phyloP scores from a whole-genome alignment of 30 jellyfish, hydroid and myxozoan species.

The Rhopilema esculentum region DNA sequence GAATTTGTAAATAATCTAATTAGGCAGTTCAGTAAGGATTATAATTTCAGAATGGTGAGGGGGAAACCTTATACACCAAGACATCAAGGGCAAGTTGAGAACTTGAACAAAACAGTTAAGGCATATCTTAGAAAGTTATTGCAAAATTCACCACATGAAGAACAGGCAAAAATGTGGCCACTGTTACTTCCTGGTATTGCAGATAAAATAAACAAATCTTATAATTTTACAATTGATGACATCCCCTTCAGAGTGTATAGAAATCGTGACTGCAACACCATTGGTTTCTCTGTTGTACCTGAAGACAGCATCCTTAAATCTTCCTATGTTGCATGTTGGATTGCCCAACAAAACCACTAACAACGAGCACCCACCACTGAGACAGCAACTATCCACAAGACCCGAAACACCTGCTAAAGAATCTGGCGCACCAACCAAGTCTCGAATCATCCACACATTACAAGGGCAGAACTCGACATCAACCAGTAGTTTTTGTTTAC shows the following conservation, averaged over 20 bases:
- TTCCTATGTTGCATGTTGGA: neutral
- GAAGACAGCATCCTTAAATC: neutral
- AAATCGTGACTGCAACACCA: neutral
- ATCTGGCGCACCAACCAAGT: no score
- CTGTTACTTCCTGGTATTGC: constrained; percentile 22
- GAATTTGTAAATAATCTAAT: constrained; percentile 19
- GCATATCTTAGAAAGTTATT: neutral
- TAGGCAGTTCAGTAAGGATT: neutral
- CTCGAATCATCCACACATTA: no score
- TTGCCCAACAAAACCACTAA: no score
- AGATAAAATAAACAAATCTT: neutral
- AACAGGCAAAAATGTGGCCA: constrained; percentile 8
- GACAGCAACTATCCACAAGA: no score
- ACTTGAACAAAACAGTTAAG: constrained; percentile 20
- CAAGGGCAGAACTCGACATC: no score
- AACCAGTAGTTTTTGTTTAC: no score
- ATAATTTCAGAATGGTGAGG: neutral
- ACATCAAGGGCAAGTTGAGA: no score
- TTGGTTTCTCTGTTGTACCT: neutral
- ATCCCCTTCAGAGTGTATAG: constrained; percentile 19
- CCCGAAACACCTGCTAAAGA: no score
- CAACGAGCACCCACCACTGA: no score
- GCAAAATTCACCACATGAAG: neutral
- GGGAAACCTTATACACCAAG: constrained; percentile 17
- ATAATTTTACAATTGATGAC: constrained; percentile 25